These are phyloP conservation scores for Drosophila emarginata DNA, from an alignment of 2,888 invertebrate species.

Conservation along the genomic window DNA sequence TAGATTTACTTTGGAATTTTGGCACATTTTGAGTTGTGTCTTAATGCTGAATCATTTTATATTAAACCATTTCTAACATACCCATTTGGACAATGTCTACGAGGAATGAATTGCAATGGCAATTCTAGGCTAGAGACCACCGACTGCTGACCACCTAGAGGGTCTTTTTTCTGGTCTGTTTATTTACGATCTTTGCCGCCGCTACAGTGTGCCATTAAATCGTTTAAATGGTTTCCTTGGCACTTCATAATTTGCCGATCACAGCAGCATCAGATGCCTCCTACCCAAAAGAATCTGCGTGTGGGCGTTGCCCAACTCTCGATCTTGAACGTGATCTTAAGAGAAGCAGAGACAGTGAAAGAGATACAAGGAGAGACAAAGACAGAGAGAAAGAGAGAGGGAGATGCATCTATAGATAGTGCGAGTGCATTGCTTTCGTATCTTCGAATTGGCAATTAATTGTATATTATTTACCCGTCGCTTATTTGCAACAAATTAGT, in stretches of 20 bases:
- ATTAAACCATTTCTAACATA: neutral
- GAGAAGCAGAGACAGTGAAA: neutral
- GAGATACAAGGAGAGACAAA: neutral
- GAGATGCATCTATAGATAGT: neutral
- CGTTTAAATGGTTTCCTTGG: conserved; percentile 76
- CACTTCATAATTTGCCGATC: conserved; percentile 78
- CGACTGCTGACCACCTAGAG: conserved; percentile 23
- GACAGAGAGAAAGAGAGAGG: neutral
- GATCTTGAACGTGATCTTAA: conserved; percentile 33
- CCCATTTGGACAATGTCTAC: neutral
- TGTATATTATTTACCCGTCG: conserved; percentile 76
- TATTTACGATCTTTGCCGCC: conserved; percentile 67
- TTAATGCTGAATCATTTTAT: too few species aligned
- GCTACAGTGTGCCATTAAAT: conserved; percentile 69
- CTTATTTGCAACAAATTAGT: conserved; percentile 75
- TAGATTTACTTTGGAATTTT: neutral
- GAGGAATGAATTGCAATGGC: conserved; percentile 20
- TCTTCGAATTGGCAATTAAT: conserved; percentile 62
- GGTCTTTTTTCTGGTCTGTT: conserved; percentile 50
- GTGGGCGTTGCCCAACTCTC: conserved; percentile 72
- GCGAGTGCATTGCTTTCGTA: conserved; percentile 1
- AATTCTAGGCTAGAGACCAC: conserved; percentile 27
- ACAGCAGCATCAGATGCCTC: conserved; percentile 59
- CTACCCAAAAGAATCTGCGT: conserved; percentile 47
- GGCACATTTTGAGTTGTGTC: neutral